A percentile compares a stretch with the other conserved stretches of the same genome.
phyloP scores from a whole-genome alignment of 2,113 vertebrate species.

The Hystrix brachyura region DNA sequence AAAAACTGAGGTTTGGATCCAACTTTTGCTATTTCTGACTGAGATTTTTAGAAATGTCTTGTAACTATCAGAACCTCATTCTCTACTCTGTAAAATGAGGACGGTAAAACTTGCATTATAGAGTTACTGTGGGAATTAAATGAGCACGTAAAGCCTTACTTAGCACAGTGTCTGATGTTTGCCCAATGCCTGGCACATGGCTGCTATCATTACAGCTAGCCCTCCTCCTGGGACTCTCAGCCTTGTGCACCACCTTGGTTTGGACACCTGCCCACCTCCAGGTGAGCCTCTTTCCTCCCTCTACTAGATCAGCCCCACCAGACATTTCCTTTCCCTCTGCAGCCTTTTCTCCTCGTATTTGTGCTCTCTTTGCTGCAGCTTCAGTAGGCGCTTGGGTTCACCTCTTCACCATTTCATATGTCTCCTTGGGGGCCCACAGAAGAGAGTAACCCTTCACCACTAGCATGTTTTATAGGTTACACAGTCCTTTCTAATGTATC shows the following conservation, averaged over 20 bases:
- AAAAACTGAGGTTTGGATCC: neutral
- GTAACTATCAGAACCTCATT: neutral
- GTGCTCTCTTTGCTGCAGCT: neutral
- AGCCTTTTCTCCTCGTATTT: neutral
- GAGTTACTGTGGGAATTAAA: neutral
- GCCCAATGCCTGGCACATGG: neutral
- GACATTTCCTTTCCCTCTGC: neutral
- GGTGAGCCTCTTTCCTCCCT: neutral
- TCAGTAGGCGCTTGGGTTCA: neutral
- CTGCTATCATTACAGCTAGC: too few species aligned
- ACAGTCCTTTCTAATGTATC: neutral
- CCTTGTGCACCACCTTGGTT: neutral
- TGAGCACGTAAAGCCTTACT: neutral
- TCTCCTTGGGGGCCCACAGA: neutral
- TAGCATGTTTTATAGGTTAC: neutral
- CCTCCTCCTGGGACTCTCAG: too few species aligned
- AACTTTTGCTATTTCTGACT: neutral
- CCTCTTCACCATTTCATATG: neutral
- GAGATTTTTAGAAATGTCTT: constrained; percentile 2
- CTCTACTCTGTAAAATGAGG: neutral
- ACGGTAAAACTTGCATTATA: neutral
- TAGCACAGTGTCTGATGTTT: neutral
- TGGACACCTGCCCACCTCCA: neutral
- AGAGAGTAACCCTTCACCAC: neutral
- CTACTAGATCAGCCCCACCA: neutral